phyloP scores from a whole-genome alignment of 23 tunicate species.

The Ascidia mentula region DNA sequence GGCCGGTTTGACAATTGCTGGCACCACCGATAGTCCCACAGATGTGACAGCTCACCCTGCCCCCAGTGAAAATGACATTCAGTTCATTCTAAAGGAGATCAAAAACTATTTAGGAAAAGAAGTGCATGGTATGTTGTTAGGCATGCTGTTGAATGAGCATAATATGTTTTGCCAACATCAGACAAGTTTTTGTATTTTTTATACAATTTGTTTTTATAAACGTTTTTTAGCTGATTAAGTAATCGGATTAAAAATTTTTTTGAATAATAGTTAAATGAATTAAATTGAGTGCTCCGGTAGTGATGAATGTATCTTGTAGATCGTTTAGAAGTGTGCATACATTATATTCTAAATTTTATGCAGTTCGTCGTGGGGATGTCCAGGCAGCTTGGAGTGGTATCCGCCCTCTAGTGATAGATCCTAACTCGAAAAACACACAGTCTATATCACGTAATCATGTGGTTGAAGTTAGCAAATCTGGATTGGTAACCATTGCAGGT shows the following conservation, averaged over 20 bases:
- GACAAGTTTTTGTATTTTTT: no score
- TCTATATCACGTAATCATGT: slow-evolving; percentile 94
- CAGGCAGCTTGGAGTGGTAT: slow-evolving; percentile 96
- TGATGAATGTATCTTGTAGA: no score
- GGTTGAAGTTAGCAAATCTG: slow-evolving; percentile 79
- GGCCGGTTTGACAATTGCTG: slow-evolving; percentile 89
- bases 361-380: slow-evolving; percentile 94
- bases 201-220: no score
- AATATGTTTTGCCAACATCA: no score
- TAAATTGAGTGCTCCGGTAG: no score
- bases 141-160: no score
- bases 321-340: no score
- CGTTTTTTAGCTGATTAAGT: no score
- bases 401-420: slow-evolving; percentile 84
- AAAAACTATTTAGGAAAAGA: slow-evolving; percentile 84
- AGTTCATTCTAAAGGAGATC: slow-evolving; percentile 82
- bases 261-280: no score
- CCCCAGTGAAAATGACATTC: slow-evolving; percentile 83
- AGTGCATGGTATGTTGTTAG: slow-evolving; percentile 79
- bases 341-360: neutral
- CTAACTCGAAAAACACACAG: slow-evolving; percentile 82
- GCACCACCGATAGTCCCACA: slow-evolving; percentile 91
- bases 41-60: slow-evolving; percentile 81
- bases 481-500: slow-evolving; percentile 93
- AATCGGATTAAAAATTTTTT: no score